Evolutionary conservation across 2,113 vertebrate species (phyloP).

Genomic region (Malurus melanocephalus): DNA sequence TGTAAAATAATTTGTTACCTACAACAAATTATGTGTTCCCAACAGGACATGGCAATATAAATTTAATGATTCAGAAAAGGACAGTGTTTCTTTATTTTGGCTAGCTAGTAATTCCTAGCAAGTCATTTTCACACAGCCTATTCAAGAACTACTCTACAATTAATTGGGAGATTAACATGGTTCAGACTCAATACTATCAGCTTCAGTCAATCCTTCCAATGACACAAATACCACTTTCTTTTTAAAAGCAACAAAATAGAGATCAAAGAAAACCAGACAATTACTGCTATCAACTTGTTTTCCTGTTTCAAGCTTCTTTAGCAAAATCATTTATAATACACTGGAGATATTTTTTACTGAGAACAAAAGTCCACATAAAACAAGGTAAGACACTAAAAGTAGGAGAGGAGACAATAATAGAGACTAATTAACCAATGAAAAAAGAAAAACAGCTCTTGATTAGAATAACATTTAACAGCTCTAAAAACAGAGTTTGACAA

Average conservation of each 20-base stretch:
- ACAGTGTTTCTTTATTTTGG: neutral
- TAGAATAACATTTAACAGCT: neutral
- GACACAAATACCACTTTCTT: neutral
- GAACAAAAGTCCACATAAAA: neutral
- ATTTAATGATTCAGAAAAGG: neutral
- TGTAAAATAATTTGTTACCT: neutral
- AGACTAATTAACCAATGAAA: neutral
- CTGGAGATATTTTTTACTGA: neutral
- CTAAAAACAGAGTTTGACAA: neutral
- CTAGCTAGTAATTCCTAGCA: neutral
- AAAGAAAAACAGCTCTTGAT: neutral
- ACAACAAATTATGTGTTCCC: neutral
- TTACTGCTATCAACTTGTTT: neutral
- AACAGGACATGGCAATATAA: neutral
- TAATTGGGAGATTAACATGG: neutral
- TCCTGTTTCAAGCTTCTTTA: neutral
- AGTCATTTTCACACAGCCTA: neutral
- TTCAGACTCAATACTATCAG: neutral
- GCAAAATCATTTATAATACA: neutral
- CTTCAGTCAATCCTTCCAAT: neutral
- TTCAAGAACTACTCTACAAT: neutral
- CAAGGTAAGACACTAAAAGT: neutral
- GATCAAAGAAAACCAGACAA: neutral
- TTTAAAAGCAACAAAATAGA: neutral
- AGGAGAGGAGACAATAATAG: neutral